phyloP scores from a whole-genome alignment of 1,140 invertebrate genomes.

The Platorchestia sp. region DNA sequence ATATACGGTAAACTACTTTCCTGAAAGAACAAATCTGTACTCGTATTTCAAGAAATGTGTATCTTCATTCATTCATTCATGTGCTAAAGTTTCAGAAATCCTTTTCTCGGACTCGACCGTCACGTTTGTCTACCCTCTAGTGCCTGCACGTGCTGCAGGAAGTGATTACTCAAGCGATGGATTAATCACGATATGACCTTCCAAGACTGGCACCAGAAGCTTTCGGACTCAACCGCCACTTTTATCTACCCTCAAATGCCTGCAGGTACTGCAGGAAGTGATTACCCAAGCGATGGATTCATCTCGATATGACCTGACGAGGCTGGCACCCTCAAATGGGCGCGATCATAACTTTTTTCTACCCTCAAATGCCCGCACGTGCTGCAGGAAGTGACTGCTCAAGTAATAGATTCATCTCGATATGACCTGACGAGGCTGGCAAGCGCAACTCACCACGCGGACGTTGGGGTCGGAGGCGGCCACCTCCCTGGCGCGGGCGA shows the following conservation, averaged over 20 bases:
- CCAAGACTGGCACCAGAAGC: too few relatives aligned
- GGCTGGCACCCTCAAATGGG: too few relatives aligned
- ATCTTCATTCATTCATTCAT: not conserved
- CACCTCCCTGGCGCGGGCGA: constrained; percentile 39
- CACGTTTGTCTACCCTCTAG: not conserved
- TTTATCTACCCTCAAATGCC: not conserved
- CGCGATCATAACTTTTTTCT: not conserved
- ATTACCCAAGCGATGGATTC: not conserved
- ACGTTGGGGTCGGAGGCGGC: constrained; percentile 56
- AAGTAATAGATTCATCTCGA: not conserved
- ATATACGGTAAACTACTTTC: not conserved
- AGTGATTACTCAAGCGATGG: not conserved
- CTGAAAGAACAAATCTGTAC: not conserved
- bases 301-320: too few relatives aligned
- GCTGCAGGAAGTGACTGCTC: not conserved
- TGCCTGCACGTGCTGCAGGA: not conserved
- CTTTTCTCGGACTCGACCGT: not conserved
- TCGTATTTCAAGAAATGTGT: too few relatives aligned
- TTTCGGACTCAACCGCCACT: not conserved
- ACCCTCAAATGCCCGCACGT: not conserved
- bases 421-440: not conserved
- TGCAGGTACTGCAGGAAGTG: not conserved
- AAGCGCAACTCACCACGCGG: constrained; percentile 20
- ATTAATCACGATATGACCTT: too few relatives aligned
- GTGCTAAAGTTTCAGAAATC: not conserved